Evolutionary conservation across 2,888 invertebrate species (phyloP).

Genomic region (Papilio elwesi): DNA sequence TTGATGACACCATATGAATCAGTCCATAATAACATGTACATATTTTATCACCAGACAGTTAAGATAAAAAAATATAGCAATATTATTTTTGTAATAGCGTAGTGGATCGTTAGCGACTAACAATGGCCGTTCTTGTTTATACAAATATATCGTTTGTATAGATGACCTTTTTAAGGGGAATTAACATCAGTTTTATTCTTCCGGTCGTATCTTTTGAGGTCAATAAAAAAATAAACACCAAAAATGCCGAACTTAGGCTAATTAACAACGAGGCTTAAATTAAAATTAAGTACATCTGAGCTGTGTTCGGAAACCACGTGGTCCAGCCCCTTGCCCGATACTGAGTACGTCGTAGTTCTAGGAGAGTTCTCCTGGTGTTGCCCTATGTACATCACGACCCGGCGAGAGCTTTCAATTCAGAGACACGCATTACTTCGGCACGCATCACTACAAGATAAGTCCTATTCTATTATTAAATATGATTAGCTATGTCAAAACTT

Average conservation of each 20-base stretch:
- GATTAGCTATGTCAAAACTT: constrained; percentile 63
- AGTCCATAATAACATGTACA: too few relatives aligned
- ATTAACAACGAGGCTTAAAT: background rate
- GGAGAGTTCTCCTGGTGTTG: too few relatives aligned
- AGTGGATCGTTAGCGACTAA: too few relatives aligned
- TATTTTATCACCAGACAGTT: too few relatives aligned
- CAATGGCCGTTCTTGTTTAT: too few relatives aligned
- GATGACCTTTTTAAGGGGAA: background rate
- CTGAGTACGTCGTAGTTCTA: too few relatives aligned
- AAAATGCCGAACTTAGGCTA: too few relatives aligned
- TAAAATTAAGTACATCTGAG: background rate
- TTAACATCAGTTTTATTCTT: background rate
- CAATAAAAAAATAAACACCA: background rate
- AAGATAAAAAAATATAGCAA: too few relatives aligned
- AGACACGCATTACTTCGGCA: background rate
- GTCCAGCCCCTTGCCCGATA: background rate
- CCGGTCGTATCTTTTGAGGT: background rate
- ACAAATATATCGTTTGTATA: background rate
- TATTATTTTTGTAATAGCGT: too few relatives aligned
- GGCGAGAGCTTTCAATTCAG: too few relatives aligned
- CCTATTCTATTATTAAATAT: constrained; percentile 31
- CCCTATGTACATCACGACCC: too few relatives aligned
- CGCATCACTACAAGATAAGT: background rate
- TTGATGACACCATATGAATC: too few relatives aligned
- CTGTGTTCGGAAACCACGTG: background rate